Conservation (phyloP, 2,888 invertebrate genomes). For the Leucophenga montana region DNA sequence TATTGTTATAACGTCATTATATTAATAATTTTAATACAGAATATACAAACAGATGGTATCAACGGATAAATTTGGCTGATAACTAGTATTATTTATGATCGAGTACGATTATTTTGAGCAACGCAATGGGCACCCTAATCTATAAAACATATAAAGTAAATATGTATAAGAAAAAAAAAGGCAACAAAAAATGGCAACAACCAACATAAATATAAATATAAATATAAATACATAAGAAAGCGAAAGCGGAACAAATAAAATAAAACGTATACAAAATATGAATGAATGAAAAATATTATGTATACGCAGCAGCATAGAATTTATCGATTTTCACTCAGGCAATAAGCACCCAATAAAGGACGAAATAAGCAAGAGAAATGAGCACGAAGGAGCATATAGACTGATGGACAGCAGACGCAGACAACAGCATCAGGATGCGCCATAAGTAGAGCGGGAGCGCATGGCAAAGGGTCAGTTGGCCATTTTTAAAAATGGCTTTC, state of each 20-base stretch:
- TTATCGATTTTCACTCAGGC: slow-evolving; percentile 21
- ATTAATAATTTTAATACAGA: no score
- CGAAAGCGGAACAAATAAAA: neutral
- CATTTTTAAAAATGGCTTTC: neutral
- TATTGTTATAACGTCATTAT: no score
- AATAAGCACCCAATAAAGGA: neutral
- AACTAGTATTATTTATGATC: neutral
- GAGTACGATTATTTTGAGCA: no score
- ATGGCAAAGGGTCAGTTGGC: neutral
- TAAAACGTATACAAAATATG: slow-evolving; percentile 8
- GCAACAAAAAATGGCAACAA: neutral
- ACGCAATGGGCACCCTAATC: neutral
- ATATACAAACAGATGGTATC: no score
- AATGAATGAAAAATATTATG: slow-evolving; percentile 24
- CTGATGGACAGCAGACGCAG: neutral
- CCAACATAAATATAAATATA: neutral
- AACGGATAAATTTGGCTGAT: no score
- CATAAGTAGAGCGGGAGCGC: neutral
- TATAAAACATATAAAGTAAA: neutral
- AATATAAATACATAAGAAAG: neutral
- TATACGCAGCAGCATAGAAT: slow-evolving; percentile 5
- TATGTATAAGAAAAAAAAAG: neutral
- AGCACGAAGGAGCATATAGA: neutral
- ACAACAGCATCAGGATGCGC: neutral
- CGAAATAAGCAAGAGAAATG: no score